A percentile compares a stretch with the other conserved stretches of the same genome.
phyloP scores from a whole-genome alignment of 2,888 invertebrate species.

The Camponotus fellah region DNA sequence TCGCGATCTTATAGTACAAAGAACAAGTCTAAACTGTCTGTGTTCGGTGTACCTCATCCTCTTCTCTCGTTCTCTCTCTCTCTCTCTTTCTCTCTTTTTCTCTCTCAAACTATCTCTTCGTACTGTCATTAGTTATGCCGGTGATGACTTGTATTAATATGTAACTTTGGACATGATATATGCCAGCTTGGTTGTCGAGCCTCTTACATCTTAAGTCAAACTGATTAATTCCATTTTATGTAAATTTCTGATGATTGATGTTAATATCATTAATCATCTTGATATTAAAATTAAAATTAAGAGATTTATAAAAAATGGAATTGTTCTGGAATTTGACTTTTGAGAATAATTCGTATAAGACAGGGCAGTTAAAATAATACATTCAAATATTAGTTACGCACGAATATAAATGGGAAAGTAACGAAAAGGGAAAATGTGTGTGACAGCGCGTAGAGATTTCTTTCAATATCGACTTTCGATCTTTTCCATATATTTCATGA shows the following conservation, averaged over 20 bases:
- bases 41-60: conserved; percentile 67
- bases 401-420: neutral
- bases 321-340: neutral
- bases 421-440: neutral
- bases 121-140: conserved; percentile 12
- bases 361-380: neutral
- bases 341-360: neutral
- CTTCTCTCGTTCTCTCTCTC: conserved; percentile 1
- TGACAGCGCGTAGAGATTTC: neutral
- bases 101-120: conserved; percentile 33
- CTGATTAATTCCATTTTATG: neutral
- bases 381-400: neutral
- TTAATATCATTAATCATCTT: neutral
- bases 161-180: conserved; percentile 11
- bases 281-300: no score
- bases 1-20: conserved; percentile 74
- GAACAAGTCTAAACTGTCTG: conserved; percentile 72
- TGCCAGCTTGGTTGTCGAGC: conserved; percentile 15
- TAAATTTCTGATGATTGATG: neutral
- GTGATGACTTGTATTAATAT: conserved; percentile 9
- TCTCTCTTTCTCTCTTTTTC: neutral
- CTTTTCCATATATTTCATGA: neutral
- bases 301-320: neutral
- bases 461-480: neutral
- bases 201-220: neutral